Evolutionary conservation across 1,140 invertebrate species (phyloP), one percentile per base, ranked within the genome.

Genomic region (Drosophila sechellia): DNA sequence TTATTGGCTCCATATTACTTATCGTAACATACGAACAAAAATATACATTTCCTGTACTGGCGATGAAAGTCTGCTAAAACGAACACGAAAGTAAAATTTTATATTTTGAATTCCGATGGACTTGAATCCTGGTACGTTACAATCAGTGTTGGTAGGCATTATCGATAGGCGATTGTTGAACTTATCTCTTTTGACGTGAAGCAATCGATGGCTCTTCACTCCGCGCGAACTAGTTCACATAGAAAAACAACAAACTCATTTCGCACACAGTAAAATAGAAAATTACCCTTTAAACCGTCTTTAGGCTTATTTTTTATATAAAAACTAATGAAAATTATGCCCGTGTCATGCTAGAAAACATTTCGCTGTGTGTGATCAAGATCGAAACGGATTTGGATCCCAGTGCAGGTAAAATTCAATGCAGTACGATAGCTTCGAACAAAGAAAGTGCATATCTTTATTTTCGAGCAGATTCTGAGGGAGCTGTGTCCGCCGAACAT

Each of bases 301-400:
- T 56, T 35, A 11, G 17, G 22, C 48, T 3, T 35, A 37, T 59
- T 81, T 87, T 76, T 52, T 70, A 55, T 22, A 68, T 15, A 34
- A 8, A 4, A 54, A 35, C 43, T 61, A 34, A 74, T 49, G 22
- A 0, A 89, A 89, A 84, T 69, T 80, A 90, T 90, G 84, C 77
- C 60, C 70, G 52, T 89, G 84, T 89, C 89, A 89, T 89, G 84
- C 84, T 89, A 84, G 84, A 90, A 77, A 90, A 92, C 53, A 83
- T 92, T 45, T 92, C 91, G 5, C 60, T 92, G 74, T 92, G 91
- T 89, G 81, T 92, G 40, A 81, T 92, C 72, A 92, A 89, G 80
- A 90, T 92, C 78, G 91, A 92, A 86, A 79, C 87, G 56, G 87
- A 92, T 74, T 81, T 80, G 77, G 77, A 81, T 68, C 31, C 70